phyloP scores from a whole-genome alignment of 2,113 vertebrate genomes.

The Cochlearius cochlearius region DNA sequence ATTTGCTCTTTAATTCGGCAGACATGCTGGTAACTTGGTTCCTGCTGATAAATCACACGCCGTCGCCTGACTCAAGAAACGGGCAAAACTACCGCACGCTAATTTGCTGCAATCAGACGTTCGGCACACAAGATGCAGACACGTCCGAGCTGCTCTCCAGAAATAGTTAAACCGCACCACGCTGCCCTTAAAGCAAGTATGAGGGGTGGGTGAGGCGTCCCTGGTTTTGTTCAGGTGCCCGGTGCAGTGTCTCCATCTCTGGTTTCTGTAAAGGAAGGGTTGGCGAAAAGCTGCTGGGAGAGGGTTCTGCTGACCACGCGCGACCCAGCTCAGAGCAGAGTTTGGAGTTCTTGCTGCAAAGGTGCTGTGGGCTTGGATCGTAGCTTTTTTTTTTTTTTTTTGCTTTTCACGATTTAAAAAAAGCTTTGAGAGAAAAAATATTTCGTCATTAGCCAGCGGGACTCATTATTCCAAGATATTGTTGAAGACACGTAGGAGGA shows the following conservation, averaged over 20 bases:
- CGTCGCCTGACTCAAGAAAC: not conserved
- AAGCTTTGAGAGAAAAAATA: not conserved
- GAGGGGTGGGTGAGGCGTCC: not conserved
- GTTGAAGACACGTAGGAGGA: slow-evolving; percentile 9
- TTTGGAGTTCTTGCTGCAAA: not conserved
- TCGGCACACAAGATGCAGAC: not conserved
- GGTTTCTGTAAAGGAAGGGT: not conserved
- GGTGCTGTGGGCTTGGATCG: not conserved
- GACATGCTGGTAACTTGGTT: not conserved
- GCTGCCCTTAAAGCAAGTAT: not conserved
- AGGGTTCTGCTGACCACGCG: not conserved
- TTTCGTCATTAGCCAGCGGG: not conserved
- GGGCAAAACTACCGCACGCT: not conserved
- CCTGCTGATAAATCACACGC: not conserved
- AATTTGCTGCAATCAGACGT: not conserved
- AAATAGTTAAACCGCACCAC: not conserved
- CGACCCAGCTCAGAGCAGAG: not conserved
- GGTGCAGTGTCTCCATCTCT: not conserved
- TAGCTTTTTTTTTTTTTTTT: not conserved
- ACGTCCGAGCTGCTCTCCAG: not conserved
- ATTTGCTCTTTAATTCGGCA: not conserved
- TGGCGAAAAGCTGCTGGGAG: not conserved
- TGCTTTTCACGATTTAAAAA: not conserved
- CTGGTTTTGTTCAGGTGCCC: not conserved
- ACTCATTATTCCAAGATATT: not conserved